Conservation (phyloP, 2,888 invertebrate genomes). For the Apotomis capreana region DNA sequence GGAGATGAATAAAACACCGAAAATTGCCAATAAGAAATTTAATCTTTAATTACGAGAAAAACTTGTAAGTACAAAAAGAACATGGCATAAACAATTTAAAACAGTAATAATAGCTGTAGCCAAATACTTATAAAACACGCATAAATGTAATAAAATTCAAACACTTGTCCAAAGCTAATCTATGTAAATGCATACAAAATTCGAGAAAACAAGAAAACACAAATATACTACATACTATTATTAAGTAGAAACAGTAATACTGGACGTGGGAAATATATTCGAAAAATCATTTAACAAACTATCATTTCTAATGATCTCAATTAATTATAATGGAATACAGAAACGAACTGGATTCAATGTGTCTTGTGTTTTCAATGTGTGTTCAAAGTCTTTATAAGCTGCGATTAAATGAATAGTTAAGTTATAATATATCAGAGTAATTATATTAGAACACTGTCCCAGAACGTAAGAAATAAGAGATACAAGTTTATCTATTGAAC, state of each 20-base stretch:
- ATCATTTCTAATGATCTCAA: conserved; percentile 50
- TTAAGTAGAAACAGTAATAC: conserved; percentile 39
- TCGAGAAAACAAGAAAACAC: conserved; percentile 26
- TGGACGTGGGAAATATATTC: conserved; percentile 32
- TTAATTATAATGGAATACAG: conserved; percentile 57
- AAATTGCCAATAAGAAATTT: conserved; percentile 69
- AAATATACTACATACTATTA: conserved; percentile 21
- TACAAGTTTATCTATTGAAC: too few relatives aligned
- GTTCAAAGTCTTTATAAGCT: too few relatives aligned
- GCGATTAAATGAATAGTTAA: not conserved
- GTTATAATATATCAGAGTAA: too few relatives aligned
- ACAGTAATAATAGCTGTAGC: conserved; percentile 53
- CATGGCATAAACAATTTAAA: conserved; percentile 56
- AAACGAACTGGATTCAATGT: conserved; percentile 55
- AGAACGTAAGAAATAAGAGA: too few relatives aligned
- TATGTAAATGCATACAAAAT: conserved; percentile 37
- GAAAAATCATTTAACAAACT: conserved; percentile 50
- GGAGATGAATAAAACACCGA: conserved; percentile 49
- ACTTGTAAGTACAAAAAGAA: conserved; percentile 75
- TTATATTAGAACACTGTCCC: too few relatives aligned
- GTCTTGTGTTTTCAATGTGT: too few relatives aligned
- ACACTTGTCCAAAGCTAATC: conserved; percentile 26
- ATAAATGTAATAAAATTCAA: conserved; percentile 34
- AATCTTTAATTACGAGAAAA: conserved; percentile 69
- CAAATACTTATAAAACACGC: conserved; percentile 51